phyloP scores from a whole-genome alignment of 2,113 vertebrate species.

The Cryptoleucopteryx plumbea region DNA sequence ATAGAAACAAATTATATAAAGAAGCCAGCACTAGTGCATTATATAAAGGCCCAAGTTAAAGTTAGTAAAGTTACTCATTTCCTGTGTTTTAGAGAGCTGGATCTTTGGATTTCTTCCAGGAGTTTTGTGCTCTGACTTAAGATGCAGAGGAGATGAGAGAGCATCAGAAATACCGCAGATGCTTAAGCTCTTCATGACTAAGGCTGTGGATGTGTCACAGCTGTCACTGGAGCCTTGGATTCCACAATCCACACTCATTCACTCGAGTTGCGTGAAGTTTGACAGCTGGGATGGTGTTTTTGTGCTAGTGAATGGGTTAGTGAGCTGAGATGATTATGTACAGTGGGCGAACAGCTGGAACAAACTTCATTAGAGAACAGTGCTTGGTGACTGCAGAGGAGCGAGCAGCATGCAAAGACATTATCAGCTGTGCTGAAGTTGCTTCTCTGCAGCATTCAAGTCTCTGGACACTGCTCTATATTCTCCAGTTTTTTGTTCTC shows the following conservation, averaged over 20 bases:
- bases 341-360: conserved; percentile 4
- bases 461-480: not conserved
- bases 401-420: not conserved
- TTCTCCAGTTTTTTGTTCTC: not conserved
- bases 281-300: conserved; percentile 15
- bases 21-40: not conserved
- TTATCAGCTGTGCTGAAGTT: not conserved
- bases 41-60: conserved; percentile 37
- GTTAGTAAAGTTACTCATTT: conserved; percentile 65
- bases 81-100: conserved; percentile 38
- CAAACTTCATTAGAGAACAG: not conserved
- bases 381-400: not conserved
- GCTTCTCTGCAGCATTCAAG: not conserved
- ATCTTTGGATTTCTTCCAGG: conserved; percentile 34
- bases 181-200: conserved; percentile 41
- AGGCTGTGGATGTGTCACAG: conserved; percentile 43
- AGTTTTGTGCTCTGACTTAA: conserved; percentile 14
- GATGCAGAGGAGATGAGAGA: conserved; percentile 41
- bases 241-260: not conserved
- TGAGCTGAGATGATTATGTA: not conserved
- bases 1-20: not conserved
- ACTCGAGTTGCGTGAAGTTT: not conserved
- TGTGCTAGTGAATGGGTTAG: conserved; percentile 21
- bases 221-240: conserved; percentile 31
- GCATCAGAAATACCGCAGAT: conserved; percentile 29